Percentiles rank a stretch among this genome's conserved stretches.
Evolutionary conservation across 1,140 invertebrate genomes (phyloP).

Genomic region (Sipha flava): DNA sequence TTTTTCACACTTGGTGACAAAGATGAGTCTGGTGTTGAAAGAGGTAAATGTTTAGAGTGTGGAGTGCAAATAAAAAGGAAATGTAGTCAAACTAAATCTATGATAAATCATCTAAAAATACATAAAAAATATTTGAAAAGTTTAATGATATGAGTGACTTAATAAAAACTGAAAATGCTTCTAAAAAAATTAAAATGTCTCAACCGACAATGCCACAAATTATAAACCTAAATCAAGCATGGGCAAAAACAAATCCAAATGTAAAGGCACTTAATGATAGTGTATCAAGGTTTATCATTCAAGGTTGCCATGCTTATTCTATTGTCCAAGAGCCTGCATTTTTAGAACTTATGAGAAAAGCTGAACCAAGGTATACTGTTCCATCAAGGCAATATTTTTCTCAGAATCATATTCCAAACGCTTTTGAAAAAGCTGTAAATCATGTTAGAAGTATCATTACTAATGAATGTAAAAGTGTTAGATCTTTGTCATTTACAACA

Average conservation of each 20-base stretch:
- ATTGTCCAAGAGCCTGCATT: too few relatives aligned
- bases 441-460: neutral
- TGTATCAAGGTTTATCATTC: too few relatives aligned
- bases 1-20: neutral
- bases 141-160: neutral
- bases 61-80: neutral
- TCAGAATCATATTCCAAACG: neutral
- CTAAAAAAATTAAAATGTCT: neutral
- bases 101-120: too few relatives aligned
- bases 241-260: too few relatives aligned
- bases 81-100: too few relatives aligned
- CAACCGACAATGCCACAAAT: neutral
- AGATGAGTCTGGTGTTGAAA: too few relatives aligned
- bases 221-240: neutral
- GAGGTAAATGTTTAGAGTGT: neutral
- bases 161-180: neutral
- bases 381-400: neutral
- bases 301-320: too few relatives aligned
- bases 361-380: neutral
- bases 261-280: too few relatives aligned
- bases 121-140: too few relatives aligned
- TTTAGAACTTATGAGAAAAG: neutral
- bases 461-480: neutral
- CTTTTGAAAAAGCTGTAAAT: too few relatives aligned
- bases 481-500: neutral